Evolutionary conservation across 2,113 vertebrate species (phyloP).

Genomic region (Myrmecobius fasciatus): DNA sequence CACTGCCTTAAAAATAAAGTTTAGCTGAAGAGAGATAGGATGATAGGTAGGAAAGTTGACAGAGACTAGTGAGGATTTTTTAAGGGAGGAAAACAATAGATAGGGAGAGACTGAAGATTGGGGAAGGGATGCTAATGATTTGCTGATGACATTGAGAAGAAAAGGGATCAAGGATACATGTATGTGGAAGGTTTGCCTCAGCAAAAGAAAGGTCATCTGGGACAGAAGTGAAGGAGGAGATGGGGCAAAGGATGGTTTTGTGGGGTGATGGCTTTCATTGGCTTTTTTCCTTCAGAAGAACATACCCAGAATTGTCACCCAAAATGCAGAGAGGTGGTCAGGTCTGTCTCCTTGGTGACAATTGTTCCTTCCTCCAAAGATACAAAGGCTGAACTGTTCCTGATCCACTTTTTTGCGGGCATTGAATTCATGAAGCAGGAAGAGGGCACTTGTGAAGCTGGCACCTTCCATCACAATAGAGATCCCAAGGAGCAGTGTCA

Average conservation of each 20-base stretch:
- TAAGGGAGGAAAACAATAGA: background rate
- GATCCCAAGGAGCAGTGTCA: background rate
- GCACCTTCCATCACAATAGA: too few relatives aligned
- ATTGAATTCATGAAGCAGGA: background rate
- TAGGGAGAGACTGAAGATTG: background rate
- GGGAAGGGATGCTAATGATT: background rate
- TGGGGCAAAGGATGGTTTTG: background rate
- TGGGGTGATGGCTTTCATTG: too few relatives aligned
- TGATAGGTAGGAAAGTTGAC: background rate
- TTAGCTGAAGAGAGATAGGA: background rate
- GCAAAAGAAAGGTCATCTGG: background rate
- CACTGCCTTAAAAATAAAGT: too few relatives aligned
- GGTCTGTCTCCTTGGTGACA: background rate
- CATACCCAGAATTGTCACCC: background rate
- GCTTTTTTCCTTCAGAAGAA: background rate
- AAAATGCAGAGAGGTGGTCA: background rate
- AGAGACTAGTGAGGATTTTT: background rate
- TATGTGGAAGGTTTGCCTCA: background rate
- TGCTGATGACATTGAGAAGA: too few relatives aligned
- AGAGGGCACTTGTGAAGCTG: background rate
- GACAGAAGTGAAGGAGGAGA: background rate
- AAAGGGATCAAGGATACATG: too few relatives aligned
- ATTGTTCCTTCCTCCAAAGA: background rate
- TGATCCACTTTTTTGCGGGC: background rate
- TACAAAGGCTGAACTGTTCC: background rate